phyloP scores from a whole-genome alignment of 2,797 vertebrate genomes.

The Pogoniulus pusillus region DNA sequence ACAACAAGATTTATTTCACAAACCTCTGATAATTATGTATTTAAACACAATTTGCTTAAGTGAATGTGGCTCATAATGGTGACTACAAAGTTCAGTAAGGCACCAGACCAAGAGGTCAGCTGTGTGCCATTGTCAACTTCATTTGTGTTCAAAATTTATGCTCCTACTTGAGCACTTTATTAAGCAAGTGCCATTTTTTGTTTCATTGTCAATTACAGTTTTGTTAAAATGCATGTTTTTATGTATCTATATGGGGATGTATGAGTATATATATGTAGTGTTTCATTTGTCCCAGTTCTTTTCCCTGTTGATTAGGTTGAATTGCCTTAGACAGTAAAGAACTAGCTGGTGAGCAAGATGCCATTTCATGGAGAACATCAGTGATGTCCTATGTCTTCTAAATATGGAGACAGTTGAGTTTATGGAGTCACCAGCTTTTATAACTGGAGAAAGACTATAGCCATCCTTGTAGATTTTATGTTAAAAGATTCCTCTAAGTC shows the following conservation, averaged over 20 bases:
- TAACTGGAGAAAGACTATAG: background rate
- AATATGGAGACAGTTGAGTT: background rate
- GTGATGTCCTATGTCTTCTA: background rate
- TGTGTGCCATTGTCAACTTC: background rate
- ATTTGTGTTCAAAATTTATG: background rate
- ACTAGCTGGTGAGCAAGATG: background rate
- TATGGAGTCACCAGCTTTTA: background rate
- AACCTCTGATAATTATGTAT: background rate
- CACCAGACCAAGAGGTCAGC: background rate
- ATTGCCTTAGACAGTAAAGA: background rate
- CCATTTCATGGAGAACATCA: background rate
- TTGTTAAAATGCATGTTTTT: background rate
- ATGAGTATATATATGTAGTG: background rate
- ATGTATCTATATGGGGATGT: fast-evolving
- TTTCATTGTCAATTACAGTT: background rate
- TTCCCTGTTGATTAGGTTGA: background rate
- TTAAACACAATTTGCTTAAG: background rate
- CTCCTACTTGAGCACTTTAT: background rate
- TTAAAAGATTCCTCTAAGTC: background rate
- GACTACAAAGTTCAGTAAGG: background rate
- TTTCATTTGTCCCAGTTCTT: background rate
- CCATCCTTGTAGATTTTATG: background rate
- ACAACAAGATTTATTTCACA: background rate
- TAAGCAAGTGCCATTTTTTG: background rate
- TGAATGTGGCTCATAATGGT: background rate